A percentile compares a stretch with the other conserved stretches of the same genome.
phyloP scores from a whole-genome alignment of 2,113 vertebrate genomes.

The Odocoileus hemionus region DNA sequence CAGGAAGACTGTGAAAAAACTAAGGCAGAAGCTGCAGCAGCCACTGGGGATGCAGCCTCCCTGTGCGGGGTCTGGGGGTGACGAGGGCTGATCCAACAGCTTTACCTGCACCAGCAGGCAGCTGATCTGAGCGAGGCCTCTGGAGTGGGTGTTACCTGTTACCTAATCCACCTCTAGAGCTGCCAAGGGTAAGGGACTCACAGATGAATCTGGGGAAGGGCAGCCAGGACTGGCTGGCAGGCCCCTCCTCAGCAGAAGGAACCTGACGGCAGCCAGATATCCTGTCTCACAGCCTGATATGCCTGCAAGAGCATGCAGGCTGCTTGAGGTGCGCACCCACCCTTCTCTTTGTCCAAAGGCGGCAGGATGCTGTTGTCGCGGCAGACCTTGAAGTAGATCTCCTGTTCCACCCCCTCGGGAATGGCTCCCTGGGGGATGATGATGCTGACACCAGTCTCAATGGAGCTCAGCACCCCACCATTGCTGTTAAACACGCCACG shows the following conservation, averaged over 20 bases:
- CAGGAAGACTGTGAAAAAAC: not conserved
- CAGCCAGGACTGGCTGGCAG: not conserved
- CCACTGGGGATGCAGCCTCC: no score
- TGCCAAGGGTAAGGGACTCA: not conserved
- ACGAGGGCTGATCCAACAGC: not conserved
- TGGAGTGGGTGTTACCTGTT: not conserved
- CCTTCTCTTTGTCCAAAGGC: constrained; percentile 99
- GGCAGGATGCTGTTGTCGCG: constrained; percentile 98
- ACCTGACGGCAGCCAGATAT: not conserved
- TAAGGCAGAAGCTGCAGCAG: no score
- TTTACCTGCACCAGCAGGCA: no score
- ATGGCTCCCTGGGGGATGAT: constrained; percentile 99
- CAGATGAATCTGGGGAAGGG: not conserved
- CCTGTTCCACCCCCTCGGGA: constrained; percentile 95
- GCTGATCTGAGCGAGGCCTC: not conserved
- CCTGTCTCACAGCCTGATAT: not conserved
- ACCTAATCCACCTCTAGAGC: not conserved
- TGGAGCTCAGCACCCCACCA: constrained; percentile 96
- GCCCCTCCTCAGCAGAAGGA: not conserved
- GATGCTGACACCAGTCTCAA: constrained; percentile 98
- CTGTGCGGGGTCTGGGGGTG: not conserved
- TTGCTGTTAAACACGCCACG: constrained; percentile 97
- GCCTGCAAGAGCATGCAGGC: not conserved
- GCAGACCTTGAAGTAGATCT: constrained; percentile 99
- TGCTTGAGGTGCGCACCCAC: constrained; percentile 71